Evolutionary conservation across 2,113 vertebrate genomes (phyloP).

Genomic region (Ellobius talpinus): DNA sequence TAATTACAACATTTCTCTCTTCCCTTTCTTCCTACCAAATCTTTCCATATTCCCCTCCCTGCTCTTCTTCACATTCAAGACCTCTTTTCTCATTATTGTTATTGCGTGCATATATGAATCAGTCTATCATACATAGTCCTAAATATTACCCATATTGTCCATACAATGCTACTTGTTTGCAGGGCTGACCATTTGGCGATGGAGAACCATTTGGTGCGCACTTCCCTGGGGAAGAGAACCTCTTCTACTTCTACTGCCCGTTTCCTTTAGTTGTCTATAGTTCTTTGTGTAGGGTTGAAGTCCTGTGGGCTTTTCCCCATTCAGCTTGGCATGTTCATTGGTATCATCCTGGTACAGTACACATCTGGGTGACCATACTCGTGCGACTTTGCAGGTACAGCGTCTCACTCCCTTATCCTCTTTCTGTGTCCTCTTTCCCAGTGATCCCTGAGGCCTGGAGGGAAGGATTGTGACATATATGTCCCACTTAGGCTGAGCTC

Average conservation of each 20-base stretch:
- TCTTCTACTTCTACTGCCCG: rapidly evolving
- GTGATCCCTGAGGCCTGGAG: not conserved
- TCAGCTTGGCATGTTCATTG: not conserved
- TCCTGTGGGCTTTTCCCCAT: no score
- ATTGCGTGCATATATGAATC: not conserved
- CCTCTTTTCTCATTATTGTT: not conserved
- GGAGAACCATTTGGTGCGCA: not conserved
- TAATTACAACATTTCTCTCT: not conserved
- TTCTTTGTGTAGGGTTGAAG: not conserved
- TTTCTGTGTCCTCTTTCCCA: not conserved
- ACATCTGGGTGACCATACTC: not conserved
- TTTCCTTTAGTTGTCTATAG: not conserved
- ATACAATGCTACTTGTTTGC: not conserved
- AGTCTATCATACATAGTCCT: not conserved
- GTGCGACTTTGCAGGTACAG: not conserved
- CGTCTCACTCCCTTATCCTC: not conserved
- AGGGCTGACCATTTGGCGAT: not conserved
- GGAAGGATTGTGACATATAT: not conserved
- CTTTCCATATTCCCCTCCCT: not conserved
- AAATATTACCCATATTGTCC: not conserved
- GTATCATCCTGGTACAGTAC: no score
- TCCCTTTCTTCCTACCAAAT: not conserved
- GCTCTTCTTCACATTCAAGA: not conserved
- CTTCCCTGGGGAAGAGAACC: not conserved
- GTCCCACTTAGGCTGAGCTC: not conserved